Percentiles rank a stretch among this genome's conserved stretches.
Conservation (phyloP, 2,797 vertebrate species). For the Coregonus ussuriensis region DNA sequence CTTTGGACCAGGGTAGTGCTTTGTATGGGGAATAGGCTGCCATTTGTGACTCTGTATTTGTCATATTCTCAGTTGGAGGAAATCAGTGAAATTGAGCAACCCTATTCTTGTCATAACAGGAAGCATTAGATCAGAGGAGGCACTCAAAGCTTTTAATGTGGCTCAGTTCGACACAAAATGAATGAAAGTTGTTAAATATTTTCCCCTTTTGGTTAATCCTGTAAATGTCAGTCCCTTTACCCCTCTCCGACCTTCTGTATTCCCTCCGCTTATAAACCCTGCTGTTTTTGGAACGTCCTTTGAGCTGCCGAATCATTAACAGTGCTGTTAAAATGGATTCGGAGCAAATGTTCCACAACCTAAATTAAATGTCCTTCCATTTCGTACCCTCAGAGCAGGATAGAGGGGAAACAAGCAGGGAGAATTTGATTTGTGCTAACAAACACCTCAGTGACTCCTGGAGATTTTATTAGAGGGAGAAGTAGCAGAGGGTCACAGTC, state of each 20-base stretch:
- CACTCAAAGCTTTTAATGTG: too few relatives aligned
- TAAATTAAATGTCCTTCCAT: conserved; percentile 9
- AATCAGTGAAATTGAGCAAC: too few relatives aligned
- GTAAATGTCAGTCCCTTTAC: background rate
- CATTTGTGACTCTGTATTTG: too few relatives aligned
- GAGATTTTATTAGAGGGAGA: conserved; percentile 6
- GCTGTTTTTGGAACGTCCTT: background rate
- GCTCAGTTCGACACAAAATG: too few relatives aligned
- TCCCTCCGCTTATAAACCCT: background rate
- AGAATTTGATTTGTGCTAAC: background rate
- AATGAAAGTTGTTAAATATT: too few relatives aligned
- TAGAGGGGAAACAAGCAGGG: background rate
- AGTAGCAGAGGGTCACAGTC: background rate
- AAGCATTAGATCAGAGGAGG: too few relatives aligned
- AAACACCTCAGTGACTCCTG: background rate
- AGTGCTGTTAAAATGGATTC: conserved; percentile 7
- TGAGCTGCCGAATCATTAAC: background rate
- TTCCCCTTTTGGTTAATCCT: background rate
- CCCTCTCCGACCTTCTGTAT: background rate
- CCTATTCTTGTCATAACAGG: too few relatives aligned
- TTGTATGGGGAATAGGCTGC: too few relatives aligned
- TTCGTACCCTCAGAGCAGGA: background rate
- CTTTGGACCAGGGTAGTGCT: too few relatives aligned
- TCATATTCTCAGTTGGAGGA: too few relatives aligned
- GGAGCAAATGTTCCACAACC: conserved; percentile 15